Evolutionary conservation across 1,140 invertebrate species (phyloP).

Genomic region (Sycophila sp.): DNA sequence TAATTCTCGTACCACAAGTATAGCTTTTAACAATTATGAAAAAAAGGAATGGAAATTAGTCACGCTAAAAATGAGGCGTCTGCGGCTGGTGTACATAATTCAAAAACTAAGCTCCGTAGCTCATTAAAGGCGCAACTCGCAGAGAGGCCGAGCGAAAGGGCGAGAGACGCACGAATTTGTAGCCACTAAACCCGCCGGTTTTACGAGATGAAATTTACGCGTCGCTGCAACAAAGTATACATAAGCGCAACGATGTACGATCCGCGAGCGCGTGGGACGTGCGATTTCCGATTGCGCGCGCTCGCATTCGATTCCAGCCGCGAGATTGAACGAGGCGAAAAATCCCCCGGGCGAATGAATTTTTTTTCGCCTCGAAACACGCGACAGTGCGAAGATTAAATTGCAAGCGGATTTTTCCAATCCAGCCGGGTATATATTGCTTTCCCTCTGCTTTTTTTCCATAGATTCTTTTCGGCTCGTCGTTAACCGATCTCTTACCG

Average conservation of each 20-base stretch:
- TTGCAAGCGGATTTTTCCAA: not conserved
- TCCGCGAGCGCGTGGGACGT: not conserved
- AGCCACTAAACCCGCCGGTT: slow-evolving; percentile 60
- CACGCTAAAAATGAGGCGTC: not conserved
- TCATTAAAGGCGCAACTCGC: slow-evolving; percentile 53
- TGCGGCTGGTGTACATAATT: slow-evolving; percentile 52
- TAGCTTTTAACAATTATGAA: too few species aligned
- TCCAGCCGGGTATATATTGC: not conserved
- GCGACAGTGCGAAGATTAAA: too few species aligned
- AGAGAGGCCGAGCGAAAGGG: not conserved
- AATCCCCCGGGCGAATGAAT: too few species aligned
- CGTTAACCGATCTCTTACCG: too few species aligned
- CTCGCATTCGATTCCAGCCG: not conserved
- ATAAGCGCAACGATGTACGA: slow-evolving; percentile 44
- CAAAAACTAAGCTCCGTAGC: slow-evolving; percentile 53
- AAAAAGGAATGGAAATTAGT: not conserved
- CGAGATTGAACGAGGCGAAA: not conserved
- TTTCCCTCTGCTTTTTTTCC: too few species aligned
- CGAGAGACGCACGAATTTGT: slow-evolving; percentile 56
- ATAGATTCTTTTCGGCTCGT: too few species aligned
- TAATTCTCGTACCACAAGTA: too few species aligned
- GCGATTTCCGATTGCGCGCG: slow-evolving; percentile 1
- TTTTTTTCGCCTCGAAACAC: too few species aligned
- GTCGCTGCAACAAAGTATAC: slow-evolving; percentile 58
- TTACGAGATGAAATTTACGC: slow-evolving; percentile 61